A percentile compares a stretch with the other conserved stretches of the same genome.
Conservation (phyloP, 2,113 vertebrate genomes). For the Mormyrus lacerda region DNA sequence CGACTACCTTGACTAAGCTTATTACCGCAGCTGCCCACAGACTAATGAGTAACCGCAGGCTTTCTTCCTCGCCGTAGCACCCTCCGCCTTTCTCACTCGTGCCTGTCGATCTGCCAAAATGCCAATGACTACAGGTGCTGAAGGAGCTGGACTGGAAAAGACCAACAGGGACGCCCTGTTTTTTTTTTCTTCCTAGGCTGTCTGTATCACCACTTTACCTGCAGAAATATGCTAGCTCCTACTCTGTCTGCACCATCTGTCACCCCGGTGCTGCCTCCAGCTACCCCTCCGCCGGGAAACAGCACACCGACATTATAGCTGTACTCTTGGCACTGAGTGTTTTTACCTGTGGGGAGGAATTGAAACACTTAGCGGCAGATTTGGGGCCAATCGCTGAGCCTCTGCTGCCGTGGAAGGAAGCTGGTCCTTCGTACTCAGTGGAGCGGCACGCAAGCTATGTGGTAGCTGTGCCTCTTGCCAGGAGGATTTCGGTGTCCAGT, state of each 20-base stretch:
- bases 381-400: neutral
- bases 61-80: neutral
- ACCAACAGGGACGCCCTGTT: neutral
- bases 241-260: slow-evolving; percentile 10
- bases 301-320: neutral
- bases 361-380: neutral
- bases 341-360: neutral
- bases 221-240: neutral
- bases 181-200: neutral
- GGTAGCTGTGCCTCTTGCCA: neutral
- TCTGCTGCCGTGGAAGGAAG: neutral
- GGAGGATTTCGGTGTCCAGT: neutral
- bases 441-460: neutral
- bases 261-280: neutral
- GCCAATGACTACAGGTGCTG: neutral
- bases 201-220: neutral
- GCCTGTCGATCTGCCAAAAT: neutral
- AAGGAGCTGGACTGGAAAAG: neutral
- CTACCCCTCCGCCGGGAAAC: neutral
- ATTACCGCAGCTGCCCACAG: neutral
- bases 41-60: neutral
- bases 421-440: neutral
- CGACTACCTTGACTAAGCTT: neutral
- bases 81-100: neutral
- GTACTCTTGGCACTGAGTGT: neutral